Percentiles rank a stretch among this genome's conserved stretches.
These are phyloP conservation scores for Neodon shergylaensis DNA, from an alignment of 2,113 vertebrate genomes.

Conservation along the genomic window DNA sequence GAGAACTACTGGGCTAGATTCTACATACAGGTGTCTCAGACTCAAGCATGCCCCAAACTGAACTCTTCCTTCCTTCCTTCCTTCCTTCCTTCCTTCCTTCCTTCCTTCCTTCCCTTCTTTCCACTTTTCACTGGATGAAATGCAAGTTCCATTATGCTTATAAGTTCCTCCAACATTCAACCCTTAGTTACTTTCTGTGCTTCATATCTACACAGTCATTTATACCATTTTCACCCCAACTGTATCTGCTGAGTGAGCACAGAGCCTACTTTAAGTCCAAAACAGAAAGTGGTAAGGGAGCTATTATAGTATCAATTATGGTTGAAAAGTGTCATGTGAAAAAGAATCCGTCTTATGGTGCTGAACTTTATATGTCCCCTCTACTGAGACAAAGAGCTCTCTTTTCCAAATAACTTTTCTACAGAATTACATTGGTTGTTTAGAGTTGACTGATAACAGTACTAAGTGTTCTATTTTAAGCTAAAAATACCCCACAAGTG, in stretches of 20 bases:
- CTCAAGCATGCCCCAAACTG: background rate
- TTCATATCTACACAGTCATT: slow-evolving; percentile 5
- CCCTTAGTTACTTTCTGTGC: background rate
- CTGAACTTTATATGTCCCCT: slow-evolving; percentile 22
- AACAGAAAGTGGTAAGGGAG: slow-evolving; percentile 1
- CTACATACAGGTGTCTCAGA: background rate
- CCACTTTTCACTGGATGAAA: slow-evolving; percentile 3
- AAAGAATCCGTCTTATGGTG: background rate
- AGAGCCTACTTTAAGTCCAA: background rate
- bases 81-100: no score
- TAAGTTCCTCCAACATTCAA: background rate
- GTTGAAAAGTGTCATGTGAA: slow-evolving; percentile 29
- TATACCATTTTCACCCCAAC: background rate
- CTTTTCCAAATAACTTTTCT: slow-evolving; percentile 52
- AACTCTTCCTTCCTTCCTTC: background rate
- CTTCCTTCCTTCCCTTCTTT: background rate
- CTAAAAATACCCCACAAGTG: slow-evolving; percentile 67
- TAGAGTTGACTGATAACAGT: slow-evolving; percentile 54
- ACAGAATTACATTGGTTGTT: slow-evolving; percentile 55
- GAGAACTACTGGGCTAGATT: background rate
- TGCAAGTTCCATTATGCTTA: background rate
- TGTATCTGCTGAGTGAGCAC: background rate
- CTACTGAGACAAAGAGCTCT: slow-evolving; percentile 50
- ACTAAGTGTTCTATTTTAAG: slow-evolving; percentile 56
- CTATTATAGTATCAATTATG: background rate